These are phyloP conservation scores for Odontophorus gujanensis DNA, from an alignment of 2,113 vertebrate genomes.

Conservation along the genomic window DNA sequence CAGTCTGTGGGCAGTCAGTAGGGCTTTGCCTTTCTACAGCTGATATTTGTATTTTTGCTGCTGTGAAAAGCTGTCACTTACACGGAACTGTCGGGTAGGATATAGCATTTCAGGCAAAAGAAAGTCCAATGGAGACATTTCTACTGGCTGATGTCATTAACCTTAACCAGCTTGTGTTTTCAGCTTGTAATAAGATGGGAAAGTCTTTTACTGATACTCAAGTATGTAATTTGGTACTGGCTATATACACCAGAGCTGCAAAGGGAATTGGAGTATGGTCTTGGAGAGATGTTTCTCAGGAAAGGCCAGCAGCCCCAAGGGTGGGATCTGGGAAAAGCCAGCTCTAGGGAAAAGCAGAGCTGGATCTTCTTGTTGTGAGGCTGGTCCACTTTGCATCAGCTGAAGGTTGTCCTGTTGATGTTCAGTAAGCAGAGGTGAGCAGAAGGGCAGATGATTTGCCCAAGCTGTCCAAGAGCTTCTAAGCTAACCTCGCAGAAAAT, in stretches of 20 bases:
- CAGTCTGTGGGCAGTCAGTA: neutral
- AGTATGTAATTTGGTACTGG: neutral
- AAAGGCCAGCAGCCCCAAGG: neutral
- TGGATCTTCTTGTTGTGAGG: neutral
- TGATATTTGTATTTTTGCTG: neutral
- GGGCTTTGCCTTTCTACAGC: neutral
- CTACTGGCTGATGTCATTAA: no score
- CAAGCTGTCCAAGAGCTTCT: neutral
- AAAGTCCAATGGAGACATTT: neutral
- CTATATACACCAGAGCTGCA: neutral
- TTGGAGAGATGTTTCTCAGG: neutral
- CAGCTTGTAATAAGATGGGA: neutral
- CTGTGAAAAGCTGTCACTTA: neutral
- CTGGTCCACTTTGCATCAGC: neutral
- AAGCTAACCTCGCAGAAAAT: neutral
- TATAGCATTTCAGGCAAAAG: neutral
- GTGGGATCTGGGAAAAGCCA: neutral
- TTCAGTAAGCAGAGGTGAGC: neutral
- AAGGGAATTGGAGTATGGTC: neutral
- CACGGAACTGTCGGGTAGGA: neutral
- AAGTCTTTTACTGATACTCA: neutral
- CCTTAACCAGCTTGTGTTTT: neutral
- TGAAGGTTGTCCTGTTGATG: neutral
- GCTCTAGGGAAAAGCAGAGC: neutral
- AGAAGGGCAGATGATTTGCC: neutral